These are phyloP conservation scores for Abscondita cerata DNA, from an alignment of 2,888 invertebrate species.

Conservation along the genomic window DNA sequence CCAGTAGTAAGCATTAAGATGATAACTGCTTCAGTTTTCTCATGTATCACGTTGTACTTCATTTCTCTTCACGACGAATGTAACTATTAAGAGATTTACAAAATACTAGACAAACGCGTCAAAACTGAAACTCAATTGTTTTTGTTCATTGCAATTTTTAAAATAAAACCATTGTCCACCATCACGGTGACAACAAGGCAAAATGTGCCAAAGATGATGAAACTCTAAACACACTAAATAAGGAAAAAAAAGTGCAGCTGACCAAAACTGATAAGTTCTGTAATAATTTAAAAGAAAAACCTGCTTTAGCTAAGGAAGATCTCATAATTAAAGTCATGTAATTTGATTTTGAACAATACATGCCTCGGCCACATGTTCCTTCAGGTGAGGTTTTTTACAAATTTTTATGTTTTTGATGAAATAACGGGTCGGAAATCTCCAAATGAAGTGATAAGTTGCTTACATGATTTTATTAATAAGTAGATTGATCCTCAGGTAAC, in stretches of 20 bases:
- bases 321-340: background rate
- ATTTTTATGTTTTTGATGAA: too few relatives aligned
- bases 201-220: background rate
- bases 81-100: too few relatives aligned
- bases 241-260: background rate
- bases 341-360: conserved; percentile 3
- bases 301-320: conserved; percentile 7
- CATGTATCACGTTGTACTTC: too few relatives aligned
- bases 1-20: too few relatives aligned
- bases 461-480: too few relatives aligned
- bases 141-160: too few relatives aligned
- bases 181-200: background rate
- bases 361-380: conserved; percentile 1
- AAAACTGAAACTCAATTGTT: too few relatives aligned
- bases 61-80: too few relatives aligned
- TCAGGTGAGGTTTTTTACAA: conserved; percentile 10
- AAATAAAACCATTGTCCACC: too few relatives aligned
- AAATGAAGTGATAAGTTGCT: background rate
- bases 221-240: too few relatives aligned
- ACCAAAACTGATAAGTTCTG: background rate
- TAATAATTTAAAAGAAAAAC: conserved; percentile 2
- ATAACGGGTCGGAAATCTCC: background rate
- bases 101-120: too few relatives aligned
- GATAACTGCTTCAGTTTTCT: too few relatives aligned
- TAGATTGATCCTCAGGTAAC: background rate